Evolutionary conservation across 2,113 vertebrate genomes (phyloP).

Genomic region (Pao palembangensis): DNA sequence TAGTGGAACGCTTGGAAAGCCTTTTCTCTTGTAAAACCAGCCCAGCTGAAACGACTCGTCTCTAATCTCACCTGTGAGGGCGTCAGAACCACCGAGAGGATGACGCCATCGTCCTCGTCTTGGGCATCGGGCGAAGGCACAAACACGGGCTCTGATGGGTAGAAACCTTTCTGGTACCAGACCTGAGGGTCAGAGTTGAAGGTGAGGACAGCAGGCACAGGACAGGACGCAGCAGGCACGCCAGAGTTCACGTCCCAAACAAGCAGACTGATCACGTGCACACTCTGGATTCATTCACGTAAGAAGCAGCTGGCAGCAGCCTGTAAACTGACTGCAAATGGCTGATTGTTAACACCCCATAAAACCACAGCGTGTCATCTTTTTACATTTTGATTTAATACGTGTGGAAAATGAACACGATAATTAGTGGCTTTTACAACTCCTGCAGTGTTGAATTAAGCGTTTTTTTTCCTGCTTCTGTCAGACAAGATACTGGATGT

Average conservation of each 20-base stretch:
- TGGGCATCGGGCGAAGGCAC: conserved; percentile 78
- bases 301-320: neutral
- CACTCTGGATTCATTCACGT: too few species aligned
- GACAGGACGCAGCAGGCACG: too few species aligned
- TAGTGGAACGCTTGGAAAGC: neutral
- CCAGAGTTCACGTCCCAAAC: too few species aligned
- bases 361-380: neutral
- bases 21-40: neutral
- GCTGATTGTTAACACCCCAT: neutral
- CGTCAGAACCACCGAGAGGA: conserved; percentile 88
- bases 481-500: too few species aligned
- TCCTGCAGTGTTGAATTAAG: neutral
- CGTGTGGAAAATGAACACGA: neutral
- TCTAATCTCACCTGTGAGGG: conserved; percentile 75
- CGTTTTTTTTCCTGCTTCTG: neutral
- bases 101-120: conserved; percentile 86
- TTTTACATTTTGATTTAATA: neutral
- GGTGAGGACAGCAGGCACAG: too few species aligned
- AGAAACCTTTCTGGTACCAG: conserved; percentile 85
- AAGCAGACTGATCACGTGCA: too few species aligned
- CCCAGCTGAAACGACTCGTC: too few species aligned
- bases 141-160: conserved; percentile 91
- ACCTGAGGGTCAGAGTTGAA: conserved; percentile 64
- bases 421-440: neutral
- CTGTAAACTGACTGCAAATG: neutral